Conservation (phyloP, 2,113 vertebrate genomes). For the Bungarus multicinctus region DNA sequence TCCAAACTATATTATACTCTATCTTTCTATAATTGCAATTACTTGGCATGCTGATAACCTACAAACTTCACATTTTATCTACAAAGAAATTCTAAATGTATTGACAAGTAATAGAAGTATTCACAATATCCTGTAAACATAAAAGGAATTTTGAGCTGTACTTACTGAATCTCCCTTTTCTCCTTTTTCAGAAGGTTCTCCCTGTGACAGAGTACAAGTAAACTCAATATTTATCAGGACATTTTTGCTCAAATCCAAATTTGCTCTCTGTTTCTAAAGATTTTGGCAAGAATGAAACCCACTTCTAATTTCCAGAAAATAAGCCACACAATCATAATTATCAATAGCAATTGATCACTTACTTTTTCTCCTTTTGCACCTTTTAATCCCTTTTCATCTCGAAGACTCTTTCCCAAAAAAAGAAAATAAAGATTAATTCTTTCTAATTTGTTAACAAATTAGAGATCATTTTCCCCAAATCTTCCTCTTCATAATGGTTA, state of each 20-base stretch:
- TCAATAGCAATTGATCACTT: not conserved
- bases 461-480: not conserved
- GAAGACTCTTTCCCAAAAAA: constrained; percentile 69
- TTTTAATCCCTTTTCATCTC: constrained; percentile 64
- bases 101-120: not conserved
- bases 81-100: not conserved
- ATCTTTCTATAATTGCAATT: not conserved
- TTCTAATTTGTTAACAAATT: not conserved
- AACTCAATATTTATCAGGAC: constrained; percentile 27
- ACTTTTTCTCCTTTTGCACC: constrained; percentile 83
- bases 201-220: constrained; percentile 53
- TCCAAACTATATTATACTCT: not conserved
- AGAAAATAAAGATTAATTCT: constrained; percentile 43
- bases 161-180: constrained; percentile 86
- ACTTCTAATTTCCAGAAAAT: not conserved
- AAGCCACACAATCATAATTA: not conserved
- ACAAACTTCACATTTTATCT: not conserved
- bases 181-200: constrained; percentile 72
- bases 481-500: not conserved
- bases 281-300: not conserved
- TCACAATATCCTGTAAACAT: not conserved
- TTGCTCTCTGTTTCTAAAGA: not conserved
- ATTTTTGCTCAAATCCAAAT: not conserved
- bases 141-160: constrained; percentile 9
- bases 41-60: not conserved